Evolutionary conservation across 2,797 vertebrate genomes (phyloP).

Genomic region (Prionace glauca): DNA sequence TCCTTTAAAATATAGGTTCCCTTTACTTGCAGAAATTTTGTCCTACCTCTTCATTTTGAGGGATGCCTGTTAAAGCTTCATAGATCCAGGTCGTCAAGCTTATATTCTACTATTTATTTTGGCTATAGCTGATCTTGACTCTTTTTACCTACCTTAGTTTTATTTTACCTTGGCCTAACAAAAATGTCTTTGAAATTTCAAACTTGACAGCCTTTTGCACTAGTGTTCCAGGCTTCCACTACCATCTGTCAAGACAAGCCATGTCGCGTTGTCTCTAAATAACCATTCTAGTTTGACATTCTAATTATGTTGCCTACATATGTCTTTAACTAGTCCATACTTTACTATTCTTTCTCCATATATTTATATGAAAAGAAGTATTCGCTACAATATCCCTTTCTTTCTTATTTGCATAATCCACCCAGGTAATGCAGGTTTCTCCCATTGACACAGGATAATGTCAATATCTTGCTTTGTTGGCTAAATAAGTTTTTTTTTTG

Average conservation of each 20-base stretch:
- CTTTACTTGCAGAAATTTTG: neutral
- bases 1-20: neutral
- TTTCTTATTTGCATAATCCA: neutral
- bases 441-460: neutral
- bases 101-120: neutral
- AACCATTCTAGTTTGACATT: neutral
- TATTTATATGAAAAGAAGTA: neutral
- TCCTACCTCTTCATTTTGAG: neutral
- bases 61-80: neutral
- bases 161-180: neutral
- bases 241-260: neutral
- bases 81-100: neutral
- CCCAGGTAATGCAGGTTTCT: neutral
- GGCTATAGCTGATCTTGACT: neutral
- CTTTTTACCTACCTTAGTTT: neutral
- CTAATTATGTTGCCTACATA: neutral
- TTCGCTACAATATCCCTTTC: neutral
- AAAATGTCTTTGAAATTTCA: neutral
- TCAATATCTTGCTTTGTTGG: neutral
- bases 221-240: neutral
- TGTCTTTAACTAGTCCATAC: neutral
- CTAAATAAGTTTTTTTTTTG: neutral
- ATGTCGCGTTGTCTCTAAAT: neutral
- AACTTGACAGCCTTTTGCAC: neutral
- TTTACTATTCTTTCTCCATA: neutral